Percentiles rank a stretch among this genome's conserved stretches.
These are phyloP conservation scores for Lepidochrysops patricia DNA, from an alignment of 2,888 invertebrate genomes.

Conservation along the genomic window DNA sequence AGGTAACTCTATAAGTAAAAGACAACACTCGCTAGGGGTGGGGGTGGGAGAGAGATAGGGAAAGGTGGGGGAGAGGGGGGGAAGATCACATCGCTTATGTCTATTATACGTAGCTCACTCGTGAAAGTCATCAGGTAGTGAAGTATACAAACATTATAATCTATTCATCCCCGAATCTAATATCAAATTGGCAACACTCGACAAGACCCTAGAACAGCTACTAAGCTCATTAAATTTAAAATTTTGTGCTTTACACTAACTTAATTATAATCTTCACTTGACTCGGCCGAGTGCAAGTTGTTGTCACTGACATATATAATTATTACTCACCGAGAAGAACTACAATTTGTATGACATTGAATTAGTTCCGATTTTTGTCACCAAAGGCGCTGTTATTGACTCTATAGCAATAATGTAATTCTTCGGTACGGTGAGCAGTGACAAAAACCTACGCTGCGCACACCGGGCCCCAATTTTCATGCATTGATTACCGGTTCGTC, in stretches of 20 bases:
- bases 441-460: no score
- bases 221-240: slow-evolving; percentile 28
- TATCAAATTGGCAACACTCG: slow-evolving; percentile 24
- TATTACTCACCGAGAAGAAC: no score
- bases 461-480: no score
- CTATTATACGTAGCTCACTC: slow-evolving; percentile 52
- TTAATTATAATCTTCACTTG: slow-evolving; percentile 18
- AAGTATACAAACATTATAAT: slow-evolving; percentile 27
- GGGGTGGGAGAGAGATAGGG: slow-evolving; percentile 15
- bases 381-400: no score
- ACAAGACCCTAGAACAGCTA: slow-evolving; percentile 25
- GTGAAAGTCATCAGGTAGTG: slow-evolving; percentile 36
- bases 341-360: no score
- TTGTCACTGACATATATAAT: no score
- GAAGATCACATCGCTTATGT: slow-evolving; percentile 39
- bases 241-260: slow-evolving; percentile 20
- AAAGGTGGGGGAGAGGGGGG: slow-evolving; percentile 28
- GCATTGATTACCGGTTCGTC: no score
- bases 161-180: slow-evolving; percentile 28
- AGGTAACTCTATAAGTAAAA: slow-evolving; percentile 34
- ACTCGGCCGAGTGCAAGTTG: no score
- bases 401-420: no score
- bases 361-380: no score
- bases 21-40: slow-evolving; percentile 12
- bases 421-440: no score